Conservation (phyloP, 2,113 vertebrate genomes). For the Nicator chloris region DNA sequence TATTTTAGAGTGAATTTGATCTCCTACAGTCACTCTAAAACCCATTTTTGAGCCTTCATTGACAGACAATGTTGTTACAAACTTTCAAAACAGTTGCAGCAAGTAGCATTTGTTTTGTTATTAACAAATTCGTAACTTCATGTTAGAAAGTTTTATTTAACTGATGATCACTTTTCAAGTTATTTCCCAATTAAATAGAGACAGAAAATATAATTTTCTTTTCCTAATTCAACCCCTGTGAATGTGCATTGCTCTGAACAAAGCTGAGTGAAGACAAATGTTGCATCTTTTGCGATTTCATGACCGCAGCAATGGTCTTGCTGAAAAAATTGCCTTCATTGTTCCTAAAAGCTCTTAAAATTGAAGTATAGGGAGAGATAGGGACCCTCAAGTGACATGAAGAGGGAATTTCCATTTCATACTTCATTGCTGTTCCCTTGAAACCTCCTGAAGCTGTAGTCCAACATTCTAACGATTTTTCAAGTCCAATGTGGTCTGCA, state of each 20-base stretch:
- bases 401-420: background rate
- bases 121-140: background rate
- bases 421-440: background rate
- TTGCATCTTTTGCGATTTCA: background rate
- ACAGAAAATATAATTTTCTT: background rate
- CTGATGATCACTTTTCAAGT: background rate
- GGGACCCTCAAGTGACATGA: background rate
- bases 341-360: background rate
- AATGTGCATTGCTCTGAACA: background rate
- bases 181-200: background rate
- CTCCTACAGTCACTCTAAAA: background rate
- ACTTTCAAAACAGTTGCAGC: background rate
- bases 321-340: background rate
- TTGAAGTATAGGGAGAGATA: background rate
- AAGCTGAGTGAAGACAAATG: background rate
- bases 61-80: background rate
- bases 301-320: background rate
- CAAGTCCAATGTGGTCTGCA: background rate
- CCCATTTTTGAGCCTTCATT: background rate
- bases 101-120: background rate
- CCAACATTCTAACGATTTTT: background rate
- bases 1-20: background rate
- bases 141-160: background rate
- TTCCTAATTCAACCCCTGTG: background rate
- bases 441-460: background rate